Evolutionary conservation across 2,888 invertebrate genomes (phyloP).

Genomic region (Agapetus fuscipes): DNA sequence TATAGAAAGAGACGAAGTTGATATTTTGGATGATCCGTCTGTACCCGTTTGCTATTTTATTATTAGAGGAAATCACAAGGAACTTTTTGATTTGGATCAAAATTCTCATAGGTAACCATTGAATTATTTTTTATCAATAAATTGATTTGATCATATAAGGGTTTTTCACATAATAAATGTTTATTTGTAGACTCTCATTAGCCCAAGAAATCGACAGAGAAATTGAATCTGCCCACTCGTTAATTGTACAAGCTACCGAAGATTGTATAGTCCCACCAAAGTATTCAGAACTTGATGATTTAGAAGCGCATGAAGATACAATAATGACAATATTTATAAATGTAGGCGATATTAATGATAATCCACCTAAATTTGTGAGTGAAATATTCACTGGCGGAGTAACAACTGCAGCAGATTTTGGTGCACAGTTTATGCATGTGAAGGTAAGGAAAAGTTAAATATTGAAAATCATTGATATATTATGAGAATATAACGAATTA

Average conservation of each 20-base stretch:
- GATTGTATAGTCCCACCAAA: constrained; percentile 59
- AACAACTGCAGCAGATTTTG: constrained; percentile 87
- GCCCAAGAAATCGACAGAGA: constrained; percentile 67
- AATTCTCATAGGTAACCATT: constrained; percentile 57
- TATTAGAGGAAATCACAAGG: constrained; percentile 70
- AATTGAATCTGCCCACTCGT: constrained; percentile 50
- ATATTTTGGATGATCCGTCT: constrained; percentile 70
- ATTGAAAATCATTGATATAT: neutral
- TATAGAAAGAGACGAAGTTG: constrained; percentile 76
- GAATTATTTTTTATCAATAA: constrained; percentile 3
- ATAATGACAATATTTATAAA: constrained; percentile 57
- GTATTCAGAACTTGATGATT: constrained; percentile 43
- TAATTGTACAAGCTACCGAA: constrained; percentile 74
- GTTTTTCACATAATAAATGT: constrained; percentile 1
- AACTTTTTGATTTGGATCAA: constrained; percentile 61
- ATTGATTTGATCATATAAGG: constrained; percentile 1
- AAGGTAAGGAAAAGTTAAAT: constrained; percentile 56
- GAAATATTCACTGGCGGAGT: constrained; percentile 88
- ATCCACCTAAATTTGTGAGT: constrained; percentile 72
- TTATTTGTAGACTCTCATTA: constrained; percentile 20
- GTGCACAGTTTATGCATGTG: constrained; percentile 75
- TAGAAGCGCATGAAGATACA: constrained; percentile 48
- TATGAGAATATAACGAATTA: neutral
- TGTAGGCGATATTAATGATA: constrained; percentile 85
- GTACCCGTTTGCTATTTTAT: constrained; percentile 89